Base-by-base conservation (phyloP, 92 coral and sea anemone genomes). In the Epizoanthus fatuus region DNA sequence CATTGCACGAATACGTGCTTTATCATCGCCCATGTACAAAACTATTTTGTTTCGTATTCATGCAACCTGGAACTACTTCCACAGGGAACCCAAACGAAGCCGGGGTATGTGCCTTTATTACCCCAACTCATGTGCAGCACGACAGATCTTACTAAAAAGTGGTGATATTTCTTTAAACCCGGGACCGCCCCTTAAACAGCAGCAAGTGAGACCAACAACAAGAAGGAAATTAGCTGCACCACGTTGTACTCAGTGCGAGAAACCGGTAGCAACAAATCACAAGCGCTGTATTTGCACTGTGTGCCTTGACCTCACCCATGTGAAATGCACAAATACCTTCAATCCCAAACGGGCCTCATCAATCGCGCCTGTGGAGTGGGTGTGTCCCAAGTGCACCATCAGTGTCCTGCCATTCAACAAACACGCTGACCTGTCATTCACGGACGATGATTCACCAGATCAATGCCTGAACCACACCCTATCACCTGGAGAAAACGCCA, bases 311-410 rank as follows among this genome's bases (percentile, higher is more conserved):
- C 63, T 83, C 14, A 67, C 81, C 38, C 87, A 83, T 70, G 79
- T 52, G 39, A 83, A 83, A 70, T 83, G 87, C 37, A 54, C 55
- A 3, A 71, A 83, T 51, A 55, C 66, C 10, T 83, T 60, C 22
- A 49, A n/a, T 35, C 67, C 56, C 51, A 84, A 74, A 65, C 56
- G 11, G 14, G 68, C 45, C 4, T 76, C 89, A 58, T 77, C 89
- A 13, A 39, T 47, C 49, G 63, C 39, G 49, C 89, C 85, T 16
- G 74, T 60, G 15, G 68, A 76, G 29, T 84, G 88, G 88, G 72
- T 85, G 75, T 84, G 88, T 84, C 72, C 74, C 65, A 86, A 86
- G 85, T 86, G 90, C 67, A 86, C 85, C 29, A 55, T 85, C 67
- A 72, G 73, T 44, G 81, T 85, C 17, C 88, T 85, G 70, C 75